phyloP scores from a whole-genome alignment of 2,797 vertebrate genomes.

The Mormyrops attenuatus region DNA sequence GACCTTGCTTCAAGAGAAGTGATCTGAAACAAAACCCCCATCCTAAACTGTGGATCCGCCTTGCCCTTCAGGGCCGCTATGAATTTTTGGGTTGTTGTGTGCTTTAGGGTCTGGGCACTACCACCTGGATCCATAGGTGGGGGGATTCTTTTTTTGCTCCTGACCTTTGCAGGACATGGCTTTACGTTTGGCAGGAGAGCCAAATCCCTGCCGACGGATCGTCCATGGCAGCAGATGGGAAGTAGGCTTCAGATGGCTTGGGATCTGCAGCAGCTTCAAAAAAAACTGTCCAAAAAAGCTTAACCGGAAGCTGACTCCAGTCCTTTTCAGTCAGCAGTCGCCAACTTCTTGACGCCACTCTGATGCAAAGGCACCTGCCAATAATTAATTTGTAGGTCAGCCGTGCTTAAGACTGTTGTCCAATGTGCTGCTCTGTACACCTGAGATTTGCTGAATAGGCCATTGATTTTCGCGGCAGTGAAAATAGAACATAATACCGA shows the following conservation, averaged over 20 bases:
- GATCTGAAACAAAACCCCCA: background rate
- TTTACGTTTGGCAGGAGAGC: background rate
- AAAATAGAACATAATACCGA: background rate
- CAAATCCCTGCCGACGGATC: background rate
- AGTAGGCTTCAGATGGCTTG: background rate
- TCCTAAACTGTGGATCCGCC: background rate
- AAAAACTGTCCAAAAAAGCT: slow-evolving; percentile 3
- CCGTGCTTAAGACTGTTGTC: slow-evolving; percentile 7
- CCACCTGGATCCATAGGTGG: background rate
- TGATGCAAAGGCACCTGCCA: slow-evolving; percentile 1
- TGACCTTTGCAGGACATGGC: slow-evolving; percentile 1
- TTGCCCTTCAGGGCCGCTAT: background rate
- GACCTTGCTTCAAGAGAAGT: background rate
- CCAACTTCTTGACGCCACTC: background rate
- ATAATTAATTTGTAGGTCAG: slow-evolving; percentile 10
- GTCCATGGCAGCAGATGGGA: slow-evolving; percentile 5
- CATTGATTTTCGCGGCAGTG: background rate
- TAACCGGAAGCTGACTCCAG: slow-evolving; percentile 4
- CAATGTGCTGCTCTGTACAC: background rate
- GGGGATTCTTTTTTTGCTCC: background rate
- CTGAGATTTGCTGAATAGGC: background rate
- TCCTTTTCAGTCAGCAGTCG: background rate
- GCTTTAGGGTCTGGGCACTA: background rate
- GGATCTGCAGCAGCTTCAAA: background rate
- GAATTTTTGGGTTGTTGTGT: background rate